Evolutionary conservation across 2,113 vertebrate species (phyloP).

Genomic region (Ciconia maguari): DNA sequence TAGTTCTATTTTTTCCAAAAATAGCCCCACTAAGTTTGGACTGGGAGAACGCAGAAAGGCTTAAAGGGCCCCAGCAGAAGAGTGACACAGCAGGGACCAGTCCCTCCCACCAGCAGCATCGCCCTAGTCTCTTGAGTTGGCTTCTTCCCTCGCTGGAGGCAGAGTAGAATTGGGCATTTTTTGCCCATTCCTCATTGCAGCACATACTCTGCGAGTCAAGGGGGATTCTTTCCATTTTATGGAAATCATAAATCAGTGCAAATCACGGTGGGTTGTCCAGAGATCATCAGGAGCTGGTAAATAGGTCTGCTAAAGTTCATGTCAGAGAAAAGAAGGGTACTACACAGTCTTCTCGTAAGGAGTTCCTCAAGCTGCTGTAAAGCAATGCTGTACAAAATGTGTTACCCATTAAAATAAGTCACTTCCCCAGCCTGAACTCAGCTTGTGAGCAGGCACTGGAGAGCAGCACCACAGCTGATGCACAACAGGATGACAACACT

Average conservation of each 20-base stretch:
- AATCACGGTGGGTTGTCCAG: not conserved
- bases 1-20: not conserved
- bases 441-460: not conserved
- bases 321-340: not conserved
- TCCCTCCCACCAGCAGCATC: not conserved
- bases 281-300: not conserved
- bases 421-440: not conserved
- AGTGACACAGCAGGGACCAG: not conserved
- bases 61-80: not conserved
- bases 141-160: not conserved
- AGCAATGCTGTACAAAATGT: not conserved
- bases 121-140: not conserved
- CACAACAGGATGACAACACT: accelerated
- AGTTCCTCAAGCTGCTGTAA: not conserved
- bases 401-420: too few species aligned
- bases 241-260: not conserved
- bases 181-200: not conserved
- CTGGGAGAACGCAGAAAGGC: not conserved
- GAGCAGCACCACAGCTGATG: not conserved
- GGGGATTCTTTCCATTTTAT: not conserved
- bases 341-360: not conserved
- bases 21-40: not conserved
- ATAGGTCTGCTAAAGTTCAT: accelerated
- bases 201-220: not conserved
- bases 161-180: not conserved